These are phyloP conservation scores for Cryptotermes secundus DNA, from an alignment of 1,140 invertebrate species.

Conservation along the genomic window DNA sequence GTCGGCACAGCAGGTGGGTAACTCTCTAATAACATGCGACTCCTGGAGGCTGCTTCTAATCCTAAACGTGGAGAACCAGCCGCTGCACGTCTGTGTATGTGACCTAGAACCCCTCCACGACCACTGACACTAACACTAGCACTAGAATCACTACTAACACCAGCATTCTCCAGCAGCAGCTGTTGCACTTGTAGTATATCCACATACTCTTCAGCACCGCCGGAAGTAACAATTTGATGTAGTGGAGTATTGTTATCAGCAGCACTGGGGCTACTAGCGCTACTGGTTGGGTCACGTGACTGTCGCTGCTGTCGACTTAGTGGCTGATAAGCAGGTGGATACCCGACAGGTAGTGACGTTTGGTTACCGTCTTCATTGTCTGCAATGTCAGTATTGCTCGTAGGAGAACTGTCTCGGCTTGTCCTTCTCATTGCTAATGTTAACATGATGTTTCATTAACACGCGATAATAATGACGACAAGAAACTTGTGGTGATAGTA, in stretches of 20 bases:
- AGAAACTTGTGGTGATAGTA: background rate
- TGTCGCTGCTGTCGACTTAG: slow-evolving; percentile 35
- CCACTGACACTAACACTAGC: slow-evolving; percentile 42
- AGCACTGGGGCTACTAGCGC: background rate
- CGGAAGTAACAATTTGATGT: background rate
- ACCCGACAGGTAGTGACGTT: slow-evolving; percentile 31
- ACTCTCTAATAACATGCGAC: slow-evolving; percentile 30
- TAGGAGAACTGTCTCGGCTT: slow-evolving; percentile 40
- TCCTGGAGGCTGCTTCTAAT: slow-evolving; percentile 32
- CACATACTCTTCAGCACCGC: slow-evolving; percentile 55
- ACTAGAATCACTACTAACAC: background rate
- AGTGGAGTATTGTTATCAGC: background rate
- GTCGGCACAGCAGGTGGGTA: slow-evolving; percentile 37
- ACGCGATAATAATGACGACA: background rate
- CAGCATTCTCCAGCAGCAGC: slow-evolving; percentile 51
- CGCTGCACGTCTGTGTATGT: background rate
- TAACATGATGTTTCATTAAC: slow-evolving; percentile 43
- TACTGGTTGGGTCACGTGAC: slow-evolving; percentile 35
- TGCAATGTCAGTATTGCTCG: background rate
- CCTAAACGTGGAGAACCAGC: background rate
- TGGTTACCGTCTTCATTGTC: background rate
- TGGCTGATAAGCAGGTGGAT: slow-evolving; percentile 27
- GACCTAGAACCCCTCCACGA: background rate
- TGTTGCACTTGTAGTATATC: slow-evolving; percentile 62
- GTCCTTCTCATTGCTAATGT: slow-evolving; percentile 46